Base-by-base conservation (phyloP, 2,797 vertebrate species). In the Acanthurus lineatus region DNA sequence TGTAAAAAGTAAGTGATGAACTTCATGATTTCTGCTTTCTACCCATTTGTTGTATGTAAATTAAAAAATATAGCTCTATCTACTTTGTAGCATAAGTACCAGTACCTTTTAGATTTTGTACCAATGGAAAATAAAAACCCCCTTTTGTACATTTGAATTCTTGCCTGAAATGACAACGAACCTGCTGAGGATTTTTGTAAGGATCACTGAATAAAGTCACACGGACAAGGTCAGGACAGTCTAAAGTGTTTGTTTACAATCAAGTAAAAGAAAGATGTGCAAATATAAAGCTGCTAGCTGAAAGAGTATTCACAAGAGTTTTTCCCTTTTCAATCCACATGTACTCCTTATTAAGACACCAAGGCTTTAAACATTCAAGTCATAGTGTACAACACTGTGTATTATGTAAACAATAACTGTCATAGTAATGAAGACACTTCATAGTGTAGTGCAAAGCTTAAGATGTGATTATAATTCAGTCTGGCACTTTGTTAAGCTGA, bases 91-190 rank as follows among this genome's bases (percentile, higher is more conserved):
- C 93, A 92, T 32, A 85, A 73, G 59, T 85, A 72, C 82, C 85
- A 82, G 82, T 83, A 90, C 72, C 89, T 84, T 86, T 52, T 84
- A 87, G 76, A 90, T 94, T 94, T 94, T 95, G 85, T 93, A 94
- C 88, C 77, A 62, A 86, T 83, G 51, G 69, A 79, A 85, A 82
- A 76, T 59, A 83, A 71, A 64, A 83, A 56, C 53, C 71, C 74
- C 73, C 66, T 93, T 92, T 94, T 93, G 88, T 93, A 94, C 63
- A 80, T 90, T 87, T 90, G 62, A 91, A 78, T 77, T 91, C 70
- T 89, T 84, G 82, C 82, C 86, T 91, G 83, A 84, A 87, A 86
- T 83, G 77, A 88, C 38, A 60, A 82, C 49, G 40, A 81, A 83
- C 77, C 76, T 79, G 80, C 62, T 73, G 77, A 82, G 25, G 60